Evolutionary conservation across 2,113 vertebrate species (phyloP).

Genomic region (Podarcis cretensis): DNA sequence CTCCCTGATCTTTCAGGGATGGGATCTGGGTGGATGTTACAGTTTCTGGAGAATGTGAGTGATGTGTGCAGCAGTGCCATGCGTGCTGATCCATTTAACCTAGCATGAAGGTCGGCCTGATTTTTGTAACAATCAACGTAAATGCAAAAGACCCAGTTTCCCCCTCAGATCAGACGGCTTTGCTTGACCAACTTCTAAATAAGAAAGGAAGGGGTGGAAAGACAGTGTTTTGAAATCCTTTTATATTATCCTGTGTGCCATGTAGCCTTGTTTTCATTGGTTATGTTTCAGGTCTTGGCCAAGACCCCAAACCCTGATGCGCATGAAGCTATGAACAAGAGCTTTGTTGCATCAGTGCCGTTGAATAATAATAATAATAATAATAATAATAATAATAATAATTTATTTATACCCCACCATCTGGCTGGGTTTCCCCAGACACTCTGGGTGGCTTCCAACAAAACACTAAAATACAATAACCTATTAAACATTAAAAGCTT

Average conservation of each 20-base stretch:
- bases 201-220: neutral
- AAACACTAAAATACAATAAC: too few species aligned
- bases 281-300: neutral
- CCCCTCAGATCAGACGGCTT: neutral
- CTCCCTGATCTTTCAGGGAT: conserved; percentile 75
- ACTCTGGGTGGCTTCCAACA: too few species aligned
- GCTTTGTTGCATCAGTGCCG: neutral
- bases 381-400: too few species aligned
- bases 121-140: neutral
- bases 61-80: rapidly evolving
- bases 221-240: neutral
- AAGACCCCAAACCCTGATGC: neutral
- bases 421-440: too few species aligned
- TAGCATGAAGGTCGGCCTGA: neutral
- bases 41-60: rapidly evolving
- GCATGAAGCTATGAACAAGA: neutral
- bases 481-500: too few species aligned
- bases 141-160: neutral
- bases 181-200: neutral
- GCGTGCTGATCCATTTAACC: neutral
- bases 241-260: neutral
- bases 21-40: conserved; percentile 51
- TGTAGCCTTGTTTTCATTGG: neutral
- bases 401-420: too few species aligned
- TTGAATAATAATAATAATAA: too few species aligned